These are phyloP conservation scores for Listronotus bonariensis DNA, from an alignment of 1,140 invertebrate species.

Conservation along the genomic window DNA sequence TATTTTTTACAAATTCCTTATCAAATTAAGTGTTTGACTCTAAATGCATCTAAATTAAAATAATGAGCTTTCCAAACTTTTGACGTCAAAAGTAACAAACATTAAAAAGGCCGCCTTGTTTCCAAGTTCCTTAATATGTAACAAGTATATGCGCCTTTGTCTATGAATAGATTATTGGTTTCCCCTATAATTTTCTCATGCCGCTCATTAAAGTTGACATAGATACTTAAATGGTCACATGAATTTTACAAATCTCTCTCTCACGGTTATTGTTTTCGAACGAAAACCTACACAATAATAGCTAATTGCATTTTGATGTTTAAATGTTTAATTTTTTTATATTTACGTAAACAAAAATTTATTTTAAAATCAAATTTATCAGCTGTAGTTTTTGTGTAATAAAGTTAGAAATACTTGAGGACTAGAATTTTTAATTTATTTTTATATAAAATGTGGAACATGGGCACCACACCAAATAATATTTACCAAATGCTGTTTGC, in stretches of 20 bases:
- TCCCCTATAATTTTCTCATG: constrained; percentile 32
- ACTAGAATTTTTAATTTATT: no score
- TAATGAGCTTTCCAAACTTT: constrained; percentile 23
- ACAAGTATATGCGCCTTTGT: constrained; percentile 29
- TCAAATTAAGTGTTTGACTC: constrained; percentile 5
- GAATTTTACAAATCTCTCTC: constrained; percentile 33
- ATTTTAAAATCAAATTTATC: no score
- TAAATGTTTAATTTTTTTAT: no score
- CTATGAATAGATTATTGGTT: constrained; percentile 34
- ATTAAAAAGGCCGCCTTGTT: constrained; percentile 17
- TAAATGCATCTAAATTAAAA: constrained; percentile 8
- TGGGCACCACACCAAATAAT: no score
- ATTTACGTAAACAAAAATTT: no score
- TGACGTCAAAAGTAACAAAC: constrained; percentile 22
- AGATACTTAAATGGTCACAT: constrained; percentile 35
- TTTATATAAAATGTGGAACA: no score
- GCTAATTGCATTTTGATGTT: constrained; percentile 9
- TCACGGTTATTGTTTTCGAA: constrained; percentile 34
- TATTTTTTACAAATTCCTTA: no score
- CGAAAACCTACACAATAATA: constrained; percentile 19
- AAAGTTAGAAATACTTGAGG: no score
- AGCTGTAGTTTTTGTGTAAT: no score
- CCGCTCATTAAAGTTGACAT: constrained; percentile 35
- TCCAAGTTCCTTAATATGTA: constrained; percentile 3
- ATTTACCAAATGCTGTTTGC: no score